Evolutionary conservation across 2,797 vertebrate species (phyloP), one percentile per base, ranked within the genome.

Genomic region (Nasua narica): DNA sequence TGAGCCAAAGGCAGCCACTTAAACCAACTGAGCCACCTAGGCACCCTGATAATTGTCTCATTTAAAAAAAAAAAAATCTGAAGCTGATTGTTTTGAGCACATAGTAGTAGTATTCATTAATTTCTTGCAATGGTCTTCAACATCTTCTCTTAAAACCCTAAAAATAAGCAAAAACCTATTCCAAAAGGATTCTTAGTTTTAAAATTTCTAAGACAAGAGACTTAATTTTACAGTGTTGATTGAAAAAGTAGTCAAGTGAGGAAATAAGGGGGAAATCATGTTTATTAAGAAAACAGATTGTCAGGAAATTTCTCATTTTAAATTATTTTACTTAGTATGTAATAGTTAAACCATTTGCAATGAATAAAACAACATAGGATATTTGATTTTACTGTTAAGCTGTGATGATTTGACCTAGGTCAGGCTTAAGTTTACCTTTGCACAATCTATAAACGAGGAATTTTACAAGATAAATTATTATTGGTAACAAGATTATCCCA

Each of bases 281-380:
- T 74, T 95, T 94, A 37, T 88, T 58, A 94, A 94, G 67, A 89
- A 46, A 94, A 48, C 43, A 97, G 87, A 83, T 96, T 54, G 84
- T 97, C 85, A 96, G 96, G 94, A 92, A 97, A 97, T 86, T 62
- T 93, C 94, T 97, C 96, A 96, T 97, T 98, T 97, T 97, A 95
- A 98, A 97, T 97, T 97, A 95, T 69, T 50, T 98, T 91, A 86
- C 81, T 95, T 87, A 95, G 97, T 94, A 78, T 95, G 93, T 95
- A 89, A 93, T 93, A 37, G 18, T 82, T 32, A 37, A 12, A 86
- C 54, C 43, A 40, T 88, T 88, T 87, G 70, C 95, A 70, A 0
- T 78, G n/a, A 54, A 29, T 86, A 76, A 84, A 94, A 72, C 21
- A 82, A 69, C 77, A 27, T 56, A 35, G 60, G 70, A 9, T 67